Percentiles rank a stretch among this genome's conserved stretches.
phyloP scores from a whole-genome alignment of 2,888 invertebrate species.

The Syritta pipiens region DNA sequence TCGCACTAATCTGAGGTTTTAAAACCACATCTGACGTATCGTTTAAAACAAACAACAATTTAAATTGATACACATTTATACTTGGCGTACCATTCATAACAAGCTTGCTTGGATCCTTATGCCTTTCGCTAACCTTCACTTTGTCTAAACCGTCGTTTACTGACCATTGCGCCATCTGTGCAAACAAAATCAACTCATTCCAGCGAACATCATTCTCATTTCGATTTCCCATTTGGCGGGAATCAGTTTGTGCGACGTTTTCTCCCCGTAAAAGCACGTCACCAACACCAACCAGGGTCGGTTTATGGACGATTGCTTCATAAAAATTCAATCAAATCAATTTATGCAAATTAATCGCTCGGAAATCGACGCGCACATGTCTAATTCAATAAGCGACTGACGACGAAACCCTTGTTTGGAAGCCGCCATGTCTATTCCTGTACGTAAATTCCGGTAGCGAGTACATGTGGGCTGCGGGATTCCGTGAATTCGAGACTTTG shows the following conservation, averaged over 20 bases:
- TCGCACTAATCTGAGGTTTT: no score
- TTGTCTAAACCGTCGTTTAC: not conserved
- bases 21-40: no score
- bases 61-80: no score
- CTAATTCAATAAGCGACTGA: constrained; percentile 68
- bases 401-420: constrained; percentile 58
- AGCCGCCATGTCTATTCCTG: constrained; percentile 43
- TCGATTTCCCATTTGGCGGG: not conserved
- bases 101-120: no score
- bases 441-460: constrained; percentile 44
- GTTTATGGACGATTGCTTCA: constrained; percentile 71
- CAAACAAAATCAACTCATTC: constrained; percentile 38
- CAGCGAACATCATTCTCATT: constrained; percentile 22
- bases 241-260: no score
- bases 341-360: constrained; percentile 79
- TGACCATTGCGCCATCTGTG: constrained; percentile 45
- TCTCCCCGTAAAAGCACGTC: not conserved
- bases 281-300: constrained; percentile 42
- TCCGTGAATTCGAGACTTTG: constrained; percentile 51
- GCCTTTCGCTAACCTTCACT: no score
- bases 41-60: no score
- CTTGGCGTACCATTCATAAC: no score
- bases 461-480: constrained; percentile 48
- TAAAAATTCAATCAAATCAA: constrained; percentile 80
- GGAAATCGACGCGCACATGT: constrained; percentile 68